Evolutionary conservation across 2,888 invertebrate genomes (phyloP), one percentile per base, ranked within the genome.

Genomic region (Nemoura dubitans): DNA sequence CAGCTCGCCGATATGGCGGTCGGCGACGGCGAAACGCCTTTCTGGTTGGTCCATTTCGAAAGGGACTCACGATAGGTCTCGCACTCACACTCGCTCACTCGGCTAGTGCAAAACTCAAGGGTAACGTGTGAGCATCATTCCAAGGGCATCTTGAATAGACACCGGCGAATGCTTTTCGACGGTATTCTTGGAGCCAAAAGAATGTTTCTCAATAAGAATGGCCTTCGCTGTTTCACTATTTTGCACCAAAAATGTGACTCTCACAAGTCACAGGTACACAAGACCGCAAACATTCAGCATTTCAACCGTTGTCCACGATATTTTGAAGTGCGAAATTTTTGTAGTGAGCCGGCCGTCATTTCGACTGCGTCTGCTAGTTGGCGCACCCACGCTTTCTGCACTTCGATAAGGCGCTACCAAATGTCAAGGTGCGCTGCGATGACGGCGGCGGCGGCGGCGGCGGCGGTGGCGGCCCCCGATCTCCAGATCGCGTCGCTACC

Each of bases 1-100:
- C 86, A 10, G 21, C 76, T 76, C 86, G 83, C 80, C 43, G 83
- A 77, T 42, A 83, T 83, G 86, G 83, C 77, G 59, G 86, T 76
- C 76, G 78, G 80, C 76, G 26, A 26, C 59, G 29, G 42, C 76
- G 26, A 26, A 78, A 42, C 85, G 43, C 30, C 78, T 16, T 59
- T 1, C 76, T 85, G 59, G 85, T 82, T 76, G 76, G 85, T 27
- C 84, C 85, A 21, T 59, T 76, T 25, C 81, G 42, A 36, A 30
- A 42, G 59, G 59, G 21, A 59, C 59, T 59, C 59, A 7, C 59
- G 59, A 2, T 59, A 3, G 59, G 59, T 16, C 59, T 21, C 16
- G 26, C 85, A 16, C 86, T 16, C 76, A 10, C 86, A n/a, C 36
- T 42, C n/a, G 30, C 81, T 26, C 42, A 27, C 30, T 77, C 28